Base-by-base conservation (phyloP, 1,140 invertebrate genomes). In the Lepidotrigona ventralis region DNA sequence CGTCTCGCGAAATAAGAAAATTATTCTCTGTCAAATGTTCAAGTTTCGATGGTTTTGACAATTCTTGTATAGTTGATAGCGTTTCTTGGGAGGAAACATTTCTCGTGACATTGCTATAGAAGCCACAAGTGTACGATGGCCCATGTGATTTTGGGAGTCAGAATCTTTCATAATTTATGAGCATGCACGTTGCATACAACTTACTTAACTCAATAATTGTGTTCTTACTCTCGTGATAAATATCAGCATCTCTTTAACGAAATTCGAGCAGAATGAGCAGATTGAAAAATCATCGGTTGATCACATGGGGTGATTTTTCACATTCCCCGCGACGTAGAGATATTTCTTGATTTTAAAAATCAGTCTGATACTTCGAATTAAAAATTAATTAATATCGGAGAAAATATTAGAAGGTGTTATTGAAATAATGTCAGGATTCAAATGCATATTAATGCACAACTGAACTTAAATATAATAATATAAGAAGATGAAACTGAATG, bases 111-210 rank as follows among this genome's bases (percentile, higher is more conserved):
- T 74, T 11, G 17, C 3, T 19, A 8, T 46, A 33, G 29, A 66
- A 81, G 71, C 71, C 39, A 75, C 79, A 81, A 81, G 79, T 81
- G 79, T 39, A 79, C 1, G 8, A n/a, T 12, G 26, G 39, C 15
- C 19, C 71, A 68, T 81, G 70, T 74, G 79, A 66, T 81, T 74
- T 33, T n/a, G 1, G 54, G 17, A 60, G 26, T n/a, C 0, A 33
- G 17, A 63, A 33, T 72, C 15, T 63, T n/a, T 68, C 23, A 4
- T 26, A 58, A 75, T 81, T 54, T 66, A n/a, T 15, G 23, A 63
- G 60, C 1, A 17, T 26, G 9, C 23, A 54, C 21, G 33, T n/a
- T 33, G 17, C 26, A 64, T 8, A 23, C 21, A 51, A 58, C 12
- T 2, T 23, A 53, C 26, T 63, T 33, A 68, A n/a, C 19, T n/a